Base-by-base conservation (phyloP, 1,140 invertebrate species). In the Macrosteles quadrilineatus region DNA sequence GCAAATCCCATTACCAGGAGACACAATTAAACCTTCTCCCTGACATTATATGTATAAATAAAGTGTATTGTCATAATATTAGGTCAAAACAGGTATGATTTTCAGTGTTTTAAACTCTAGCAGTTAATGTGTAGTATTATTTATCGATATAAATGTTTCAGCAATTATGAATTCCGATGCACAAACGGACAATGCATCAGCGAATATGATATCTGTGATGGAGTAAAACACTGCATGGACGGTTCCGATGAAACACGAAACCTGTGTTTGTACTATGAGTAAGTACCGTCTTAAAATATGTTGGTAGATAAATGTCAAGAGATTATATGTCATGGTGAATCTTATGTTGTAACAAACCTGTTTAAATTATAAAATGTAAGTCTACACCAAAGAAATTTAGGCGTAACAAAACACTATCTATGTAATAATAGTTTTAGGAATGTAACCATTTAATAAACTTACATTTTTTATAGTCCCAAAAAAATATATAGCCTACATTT, bases 131-230 rank as follows among this genome's bases (percentile, higher is more conserved):
- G 17, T 17, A 11, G 9, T 43, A 11, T 11, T 43, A 11, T 11
- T 43, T 17, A 17, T 43, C 36, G 36, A 11, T 43, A 17, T 17
- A 43, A 43, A 17, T 17, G 4, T 70, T 64, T 14, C 30, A 72
- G 69, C 2, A 14, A 21, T 31, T 75, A 73, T 66, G 76, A 81
- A 71, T 81, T 80, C 72, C 73, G 80, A 73, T 82, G 81, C 73
- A 77, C 72, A 27, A 75, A 77, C 17, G 81, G 81, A 9, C 72
- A 77, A 30, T 83, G 82, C 72, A 80, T 83, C 53, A 73, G 80
- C 17, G n/a, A 17, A 29, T 65, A 59, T 19, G 45, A 47, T 2
- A 23, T 73, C 25, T 76, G 75, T 66, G 73, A 76, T 67, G 75
- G 75, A 19, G 19, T 12, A 25, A 21, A 27, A 21, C 67, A 76